These are phyloP conservation scores for Solea solea DNA, from an alignment of 2,113 vertebrate genomes.

Conservation along the genomic window DNA sequence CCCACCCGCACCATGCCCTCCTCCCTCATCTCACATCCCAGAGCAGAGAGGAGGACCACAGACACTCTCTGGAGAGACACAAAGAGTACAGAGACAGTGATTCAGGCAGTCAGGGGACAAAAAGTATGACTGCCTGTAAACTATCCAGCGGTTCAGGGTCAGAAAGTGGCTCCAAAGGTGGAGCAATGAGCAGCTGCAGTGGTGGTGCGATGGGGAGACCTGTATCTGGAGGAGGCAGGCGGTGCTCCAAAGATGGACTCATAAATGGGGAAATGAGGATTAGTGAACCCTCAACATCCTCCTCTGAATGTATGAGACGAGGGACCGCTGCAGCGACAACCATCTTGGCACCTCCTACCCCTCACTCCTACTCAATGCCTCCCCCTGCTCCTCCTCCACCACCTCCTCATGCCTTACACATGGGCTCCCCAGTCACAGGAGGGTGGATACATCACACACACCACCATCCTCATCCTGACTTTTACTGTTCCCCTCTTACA, in stretches of 20 bases:
- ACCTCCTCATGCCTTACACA: slow-evolving; percentile 79
- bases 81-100: slow-evolving; percentile 85
- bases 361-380: slow-evolving; percentile 88
- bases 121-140: slow-evolving; percentile 87
- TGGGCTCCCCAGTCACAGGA: slow-evolving; percentile 83
- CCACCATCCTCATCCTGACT: slow-evolving; percentile 83
- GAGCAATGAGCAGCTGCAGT: slow-evolving; percentile 58
- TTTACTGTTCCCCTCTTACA: slow-evolving; percentile 86
- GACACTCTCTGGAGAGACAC: slow-evolving; percentile 82
- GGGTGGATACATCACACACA: slow-evolving; percentile 85
- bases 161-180: slow-evolving; percentile 72
- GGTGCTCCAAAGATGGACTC: slow-evolving; percentile 81
- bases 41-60: slow-evolving; percentile 80
- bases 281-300: slow-evolving; percentile 80
- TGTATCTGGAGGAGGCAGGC: slow-evolving; percentile 72
- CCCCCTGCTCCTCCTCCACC: slow-evolving; percentile 80
- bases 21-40: slow-evolving; percentile 69
- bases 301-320: slow-evolving; percentile 89
- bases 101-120: slow-evolving; percentile 65
- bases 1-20: slow-evolving; percentile 66
- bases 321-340: slow-evolving; percentile 78
- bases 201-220: slow-evolving; percentile 52
- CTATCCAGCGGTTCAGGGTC: slow-evolving; percentile 75
- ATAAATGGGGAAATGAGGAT: slow-evolving; percentile 82
- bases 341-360: slow-evolving; percentile 69